A percentile compares a stretch with the other conserved stretches of the same genome.
These are phyloP conservation scores for Macaca nemestrina DNA, from an alignment of 2,113 vertebrate species.

Conservation along the genomic window DNA sequence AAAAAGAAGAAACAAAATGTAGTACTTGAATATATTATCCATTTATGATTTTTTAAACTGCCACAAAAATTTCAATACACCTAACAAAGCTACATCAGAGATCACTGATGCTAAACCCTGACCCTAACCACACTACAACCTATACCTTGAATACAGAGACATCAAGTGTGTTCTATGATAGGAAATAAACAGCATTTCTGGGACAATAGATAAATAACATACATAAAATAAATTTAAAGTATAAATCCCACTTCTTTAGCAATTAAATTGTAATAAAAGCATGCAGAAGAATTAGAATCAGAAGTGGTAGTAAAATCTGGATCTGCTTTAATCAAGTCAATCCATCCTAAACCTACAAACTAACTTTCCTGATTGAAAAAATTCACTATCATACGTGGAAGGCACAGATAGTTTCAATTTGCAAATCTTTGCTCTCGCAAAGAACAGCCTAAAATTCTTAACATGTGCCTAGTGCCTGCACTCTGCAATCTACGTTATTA, in stretches of 20 bases:
- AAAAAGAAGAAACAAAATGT: neutral
- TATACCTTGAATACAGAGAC: neutral
- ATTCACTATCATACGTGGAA: neutral
- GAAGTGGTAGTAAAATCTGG: neutral
- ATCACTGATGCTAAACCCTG: neutral
- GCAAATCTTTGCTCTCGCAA: neutral
- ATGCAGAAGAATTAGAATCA: neutral
- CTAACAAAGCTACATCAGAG: neutral
- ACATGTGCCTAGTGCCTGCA: neutral
- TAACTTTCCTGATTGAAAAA: neutral
- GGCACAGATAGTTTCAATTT: neutral
- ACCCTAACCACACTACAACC: neutral
- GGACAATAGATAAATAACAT: neutral
- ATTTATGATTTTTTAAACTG: constrained; percentile 47
- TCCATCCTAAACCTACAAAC: neutral
- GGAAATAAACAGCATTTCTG: constrained; percentile 10
- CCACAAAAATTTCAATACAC: neutral
- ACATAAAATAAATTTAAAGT: neutral
- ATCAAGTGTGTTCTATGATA: neutral
- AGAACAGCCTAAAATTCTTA: neutral
- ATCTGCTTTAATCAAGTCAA: neutral
- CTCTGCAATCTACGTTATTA: neutral
- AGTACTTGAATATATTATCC: constrained; percentile 19
- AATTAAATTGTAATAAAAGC: neutral
- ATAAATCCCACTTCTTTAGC: neutral